These are phyloP conservation scores for Chelonus insularis DNA, from an alignment of 1,140 invertebrate species.

Conservation along the genomic window DNA sequence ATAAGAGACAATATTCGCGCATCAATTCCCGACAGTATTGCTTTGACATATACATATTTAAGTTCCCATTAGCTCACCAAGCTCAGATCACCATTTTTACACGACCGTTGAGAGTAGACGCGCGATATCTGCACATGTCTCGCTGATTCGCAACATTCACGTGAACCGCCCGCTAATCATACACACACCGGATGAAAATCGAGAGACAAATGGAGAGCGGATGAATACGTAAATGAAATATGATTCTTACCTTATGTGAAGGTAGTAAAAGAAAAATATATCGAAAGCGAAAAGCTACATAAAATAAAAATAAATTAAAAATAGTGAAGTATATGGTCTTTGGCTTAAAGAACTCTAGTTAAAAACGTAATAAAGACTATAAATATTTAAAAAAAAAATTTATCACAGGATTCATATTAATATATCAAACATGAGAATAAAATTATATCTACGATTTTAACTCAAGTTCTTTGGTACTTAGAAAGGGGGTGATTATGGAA, in stretches of 20 bases:
- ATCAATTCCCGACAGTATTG: background rate
- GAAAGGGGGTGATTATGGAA: slow-evolving; percentile 53
- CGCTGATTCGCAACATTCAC: slow-evolving; percentile 8
- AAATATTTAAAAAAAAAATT: slow-evolving; percentile 1
- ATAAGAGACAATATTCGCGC: slow-evolving; percentile 9
- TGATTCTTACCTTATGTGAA: slow-evolving; percentile 28
- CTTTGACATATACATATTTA: background rate
- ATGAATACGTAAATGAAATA: slow-evolving; percentile 35
- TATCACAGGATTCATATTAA: too few species aligned
- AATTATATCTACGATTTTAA: slow-evolving; percentile 5
- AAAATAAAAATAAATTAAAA: slow-evolving; percentile 40
- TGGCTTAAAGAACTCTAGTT: slow-evolving; percentile 19
- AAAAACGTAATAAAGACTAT: background rate
- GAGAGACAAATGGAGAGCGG: background rate
- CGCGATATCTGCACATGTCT: slow-evolving; percentile 1
- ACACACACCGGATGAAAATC: background rate
- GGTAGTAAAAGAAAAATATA: slow-evolving; percentile 29
- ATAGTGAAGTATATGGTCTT: slow-evolving; percentile 29
- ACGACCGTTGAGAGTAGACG: background rate
- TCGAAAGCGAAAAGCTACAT: slow-evolving; percentile 36
- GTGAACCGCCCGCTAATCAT: slow-evolving; percentile 1
- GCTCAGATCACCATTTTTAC: too few species aligned
- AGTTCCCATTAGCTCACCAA: too few species aligned
- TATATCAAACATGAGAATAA: too few species aligned
- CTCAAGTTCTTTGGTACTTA: slow-evolving; percentile 27